These are phyloP conservation scores for Drosophila sturtevanti DNA, from an alignment of 1,140 invertebrate species.

Conservation along the genomic window DNA sequence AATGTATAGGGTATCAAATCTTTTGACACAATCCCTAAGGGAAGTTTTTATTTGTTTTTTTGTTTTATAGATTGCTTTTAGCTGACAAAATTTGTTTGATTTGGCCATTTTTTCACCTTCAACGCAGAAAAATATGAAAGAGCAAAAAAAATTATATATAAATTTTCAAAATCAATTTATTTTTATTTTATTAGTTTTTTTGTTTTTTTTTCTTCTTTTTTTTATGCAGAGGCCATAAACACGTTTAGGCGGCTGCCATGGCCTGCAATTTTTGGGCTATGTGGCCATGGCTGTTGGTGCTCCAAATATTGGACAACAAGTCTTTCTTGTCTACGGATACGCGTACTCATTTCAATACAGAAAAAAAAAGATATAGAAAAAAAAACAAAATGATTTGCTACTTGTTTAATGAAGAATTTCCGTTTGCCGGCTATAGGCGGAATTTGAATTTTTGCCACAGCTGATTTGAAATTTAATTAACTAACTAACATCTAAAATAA, in stretches of 20 bases:
- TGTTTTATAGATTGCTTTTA: neutral
- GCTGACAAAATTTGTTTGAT: neutral
- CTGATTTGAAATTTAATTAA: slow-evolving; percentile 6
- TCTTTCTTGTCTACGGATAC: slow-evolving; percentile 61
- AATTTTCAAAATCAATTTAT: slow-evolving; percentile 70
- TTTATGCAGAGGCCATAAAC: slow-evolving; percentile 70
- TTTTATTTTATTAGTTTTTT: slow-evolving; percentile 59
- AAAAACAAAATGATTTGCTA: slow-evolving; percentile 41
- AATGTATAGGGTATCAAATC: no score
- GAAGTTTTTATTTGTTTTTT: neutral
- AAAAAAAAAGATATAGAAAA: slow-evolving; percentile 13
- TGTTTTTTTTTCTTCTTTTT: slow-evolving; percentile 31
- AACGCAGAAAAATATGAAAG: neutral
- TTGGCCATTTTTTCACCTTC: slow-evolving; percentile 58
- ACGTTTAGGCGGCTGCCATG: slow-evolving; percentile 73
- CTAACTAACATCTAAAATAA: neutral
- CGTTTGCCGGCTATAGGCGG: slow-evolving; percentile 19
- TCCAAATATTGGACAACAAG: slow-evolving; percentile 66
- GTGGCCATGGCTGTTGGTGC: slow-evolving; percentile 71
- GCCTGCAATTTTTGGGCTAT: slow-evolving; percentile 63
- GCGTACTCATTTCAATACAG: neutral
- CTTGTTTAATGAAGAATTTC: slow-evolving; percentile 38
- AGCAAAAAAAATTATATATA: slow-evolving; percentile 8
- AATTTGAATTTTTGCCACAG: slow-evolving; percentile 18
- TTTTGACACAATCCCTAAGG: neutral